Conservation (phyloP, 2,113 vertebrate genomes). For the Pycnonotus jocosus region DNA sequence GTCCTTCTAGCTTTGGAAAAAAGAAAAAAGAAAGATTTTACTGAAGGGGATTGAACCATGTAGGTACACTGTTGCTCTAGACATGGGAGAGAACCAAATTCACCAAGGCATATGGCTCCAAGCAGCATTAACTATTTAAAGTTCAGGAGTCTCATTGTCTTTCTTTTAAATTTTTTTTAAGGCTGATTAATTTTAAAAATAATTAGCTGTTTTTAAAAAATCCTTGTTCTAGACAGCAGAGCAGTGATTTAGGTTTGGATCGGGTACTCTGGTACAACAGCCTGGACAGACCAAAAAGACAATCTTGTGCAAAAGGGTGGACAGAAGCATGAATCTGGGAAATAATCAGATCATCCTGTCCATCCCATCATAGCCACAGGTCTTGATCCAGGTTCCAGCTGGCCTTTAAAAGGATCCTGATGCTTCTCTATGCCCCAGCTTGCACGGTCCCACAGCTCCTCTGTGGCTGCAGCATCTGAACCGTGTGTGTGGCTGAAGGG, state of each 20-base stretch:
- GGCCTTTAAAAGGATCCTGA: neutral
- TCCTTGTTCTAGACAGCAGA: neutral
- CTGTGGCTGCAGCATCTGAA: neutral
- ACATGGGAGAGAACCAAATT: neutral
- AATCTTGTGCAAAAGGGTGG: neutral
- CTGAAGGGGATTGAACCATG: neutral
- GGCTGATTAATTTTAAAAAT: neutral
- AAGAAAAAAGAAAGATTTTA: neutral
- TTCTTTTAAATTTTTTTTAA: no score
- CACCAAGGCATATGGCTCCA: neutral
- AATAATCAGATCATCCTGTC: neutral
- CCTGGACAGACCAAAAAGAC: neutral
- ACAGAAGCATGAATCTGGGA: neutral
- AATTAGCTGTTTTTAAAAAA: no score
- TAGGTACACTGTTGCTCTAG: neutral
- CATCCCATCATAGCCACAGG: neutral
- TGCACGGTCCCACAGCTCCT: neutral
- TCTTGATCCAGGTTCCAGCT: neutral
- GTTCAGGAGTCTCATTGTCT: neutral
- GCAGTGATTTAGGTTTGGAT: neutral
- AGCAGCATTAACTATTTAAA: neutral
- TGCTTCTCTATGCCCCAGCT: neutral
- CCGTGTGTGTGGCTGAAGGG: neutral
- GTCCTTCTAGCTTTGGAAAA: neutral
- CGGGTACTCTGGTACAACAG: neutral